phyloP scores from a whole-genome alignment of 1,140 invertebrate species.

The Diorhabda elongata region DNA sequence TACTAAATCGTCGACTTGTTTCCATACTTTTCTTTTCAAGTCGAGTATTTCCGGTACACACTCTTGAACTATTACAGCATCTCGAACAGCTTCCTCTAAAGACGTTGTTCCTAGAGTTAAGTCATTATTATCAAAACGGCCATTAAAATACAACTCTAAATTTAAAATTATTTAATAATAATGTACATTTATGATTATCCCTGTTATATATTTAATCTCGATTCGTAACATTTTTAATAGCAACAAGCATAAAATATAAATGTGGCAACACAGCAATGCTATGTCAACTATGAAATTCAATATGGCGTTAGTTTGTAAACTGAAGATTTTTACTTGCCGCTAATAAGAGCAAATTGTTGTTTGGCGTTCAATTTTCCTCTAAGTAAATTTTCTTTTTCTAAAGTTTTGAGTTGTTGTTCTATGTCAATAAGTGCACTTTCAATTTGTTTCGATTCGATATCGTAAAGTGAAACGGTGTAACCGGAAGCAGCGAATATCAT shows the following conservation, averaged over 20 bases:
- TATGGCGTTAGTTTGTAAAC: no score
- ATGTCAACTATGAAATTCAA: no score
- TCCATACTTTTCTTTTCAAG: conserved; percentile 78
- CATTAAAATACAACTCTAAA: no score
- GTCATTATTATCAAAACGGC: neutral
- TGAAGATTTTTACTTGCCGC: conserved; percentile 54
- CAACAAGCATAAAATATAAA: no score
- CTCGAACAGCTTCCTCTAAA: conserved; percentile 63
- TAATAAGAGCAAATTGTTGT: conserved; percentile 74
- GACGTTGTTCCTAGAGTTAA: conserved; percentile 57
- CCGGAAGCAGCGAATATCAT: conserved; percentile 91
- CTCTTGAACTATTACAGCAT: conserved; percentile 78
- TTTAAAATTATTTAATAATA: no score
- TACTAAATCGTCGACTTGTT: conserved; percentile 70
- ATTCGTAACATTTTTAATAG: no score
- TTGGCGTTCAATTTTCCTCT: conserved; percentile 69
- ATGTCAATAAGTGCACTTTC: conserved; percentile 70
- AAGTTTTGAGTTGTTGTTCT: conserved; percentile 62
- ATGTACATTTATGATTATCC: no score
- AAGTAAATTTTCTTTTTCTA: conserved; percentile 69
- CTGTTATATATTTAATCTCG: no score
- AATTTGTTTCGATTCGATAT: conserved; percentile 73
- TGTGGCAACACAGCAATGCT: no score
- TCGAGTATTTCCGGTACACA: conserved; percentile 88
- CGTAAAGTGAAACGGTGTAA: conserved; percentile 80